Percentiles rank a stretch among this genome's conserved stretches.
These are phyloP conservation scores for Thyatira batis DNA, from an alignment of 2,888 invertebrate genomes.

Conservation along the genomic window DNA sequence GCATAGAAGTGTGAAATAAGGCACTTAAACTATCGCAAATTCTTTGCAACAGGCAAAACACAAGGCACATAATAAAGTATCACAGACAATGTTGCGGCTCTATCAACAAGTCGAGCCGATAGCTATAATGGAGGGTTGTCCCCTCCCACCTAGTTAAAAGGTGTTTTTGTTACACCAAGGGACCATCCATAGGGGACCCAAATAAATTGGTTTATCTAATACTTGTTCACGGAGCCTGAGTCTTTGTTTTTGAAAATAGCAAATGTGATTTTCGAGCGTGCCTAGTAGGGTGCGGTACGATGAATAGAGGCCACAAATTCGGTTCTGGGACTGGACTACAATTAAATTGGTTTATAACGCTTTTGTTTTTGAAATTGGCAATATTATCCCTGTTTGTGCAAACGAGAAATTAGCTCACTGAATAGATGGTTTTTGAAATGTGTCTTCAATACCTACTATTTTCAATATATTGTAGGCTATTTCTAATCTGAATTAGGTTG, in stretches of 20 bases:
- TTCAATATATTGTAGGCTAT: no score
- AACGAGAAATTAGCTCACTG: not conserved
- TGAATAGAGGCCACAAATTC: not conserved
- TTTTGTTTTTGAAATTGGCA: not conserved
- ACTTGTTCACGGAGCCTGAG: slow-evolving; percentile 1
- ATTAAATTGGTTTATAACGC: not conserved
- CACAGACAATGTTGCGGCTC: not conserved
- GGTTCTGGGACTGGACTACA: not conserved
- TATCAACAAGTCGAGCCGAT: slow-evolving; percentile 2
- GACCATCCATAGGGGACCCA: slow-evolving; percentile 20
- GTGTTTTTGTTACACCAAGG: slow-evolving; percentile 9
- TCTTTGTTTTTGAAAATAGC: slow-evolving; percentile 1
- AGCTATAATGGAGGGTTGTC: not conserved
- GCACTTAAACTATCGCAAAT: no score
- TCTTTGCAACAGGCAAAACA: not conserved
- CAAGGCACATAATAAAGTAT: not conserved
- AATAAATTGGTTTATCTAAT: slow-evolving; percentile 11
- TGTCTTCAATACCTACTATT: slow-evolving; percentile 3
- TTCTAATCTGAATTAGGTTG: no score
- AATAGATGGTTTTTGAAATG: slow-evolving; percentile 7
- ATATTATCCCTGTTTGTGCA: not conserved
- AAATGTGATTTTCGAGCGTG: slow-evolving; percentile 3
- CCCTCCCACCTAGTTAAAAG: slow-evolving; percentile 3
- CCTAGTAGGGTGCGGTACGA: not conserved
- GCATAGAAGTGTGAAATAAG: no score